phyloP scores from a whole-genome alignment of 2,888 invertebrate genomes.

The Ellobium chinense region DNA sequence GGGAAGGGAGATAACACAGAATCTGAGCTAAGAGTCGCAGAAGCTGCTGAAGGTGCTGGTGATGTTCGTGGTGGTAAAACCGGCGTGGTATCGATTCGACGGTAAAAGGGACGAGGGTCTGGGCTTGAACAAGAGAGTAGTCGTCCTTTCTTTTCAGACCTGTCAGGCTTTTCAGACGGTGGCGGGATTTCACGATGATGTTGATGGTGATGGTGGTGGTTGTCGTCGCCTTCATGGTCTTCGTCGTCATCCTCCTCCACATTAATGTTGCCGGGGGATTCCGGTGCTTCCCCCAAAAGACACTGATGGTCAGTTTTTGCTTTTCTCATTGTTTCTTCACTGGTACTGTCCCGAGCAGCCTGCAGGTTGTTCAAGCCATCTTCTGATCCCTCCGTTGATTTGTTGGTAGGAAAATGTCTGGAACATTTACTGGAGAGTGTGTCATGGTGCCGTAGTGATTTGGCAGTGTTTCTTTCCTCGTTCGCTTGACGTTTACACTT shows the following conservation, averaged over 20 bases:
- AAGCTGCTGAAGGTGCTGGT: background rate
- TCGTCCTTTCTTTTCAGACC: background rate
- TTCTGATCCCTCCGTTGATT: no score
- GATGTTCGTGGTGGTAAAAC: background rate
- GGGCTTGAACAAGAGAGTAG: background rate
- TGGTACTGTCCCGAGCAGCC: no score
- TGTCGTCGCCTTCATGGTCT: background rate
- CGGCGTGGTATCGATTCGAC: constrained; percentile 1
- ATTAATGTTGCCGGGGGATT: background rate
- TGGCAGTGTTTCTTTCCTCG: no score
- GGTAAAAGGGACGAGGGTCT: constrained; percentile 30
- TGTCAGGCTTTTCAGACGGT: background rate
- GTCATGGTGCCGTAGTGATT: no score
- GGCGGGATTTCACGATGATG: background rate
- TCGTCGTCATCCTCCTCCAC: background rate
- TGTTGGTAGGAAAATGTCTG: no score
- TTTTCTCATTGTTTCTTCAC: no score
- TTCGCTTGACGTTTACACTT: no score
- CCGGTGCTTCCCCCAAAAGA: no score
- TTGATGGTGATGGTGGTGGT: background rate
- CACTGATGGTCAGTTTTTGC: no score
- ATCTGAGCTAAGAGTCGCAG: background rate
- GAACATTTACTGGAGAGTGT: no score
- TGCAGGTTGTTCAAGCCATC: no score
- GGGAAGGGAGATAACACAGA: background rate